Percentiles rank a stretch among this genome's conserved stretches.
phyloP scores from a whole-genome alignment of 64 coral and sea anemone genomes.

The Stichodactyla mertensii region DNA sequence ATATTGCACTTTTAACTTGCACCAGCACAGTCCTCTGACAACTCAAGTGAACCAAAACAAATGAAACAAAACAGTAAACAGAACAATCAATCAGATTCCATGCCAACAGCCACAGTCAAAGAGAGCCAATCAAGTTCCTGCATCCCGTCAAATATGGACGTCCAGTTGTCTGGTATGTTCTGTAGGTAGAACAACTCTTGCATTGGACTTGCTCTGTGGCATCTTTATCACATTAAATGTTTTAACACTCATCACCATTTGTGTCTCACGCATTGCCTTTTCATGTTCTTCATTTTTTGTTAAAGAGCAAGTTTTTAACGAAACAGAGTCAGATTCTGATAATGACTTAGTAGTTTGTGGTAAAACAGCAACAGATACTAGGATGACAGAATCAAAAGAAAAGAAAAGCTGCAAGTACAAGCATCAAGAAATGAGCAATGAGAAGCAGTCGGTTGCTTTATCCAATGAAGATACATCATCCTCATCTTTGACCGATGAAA shows the following conservation, averaged over 20 bases:
- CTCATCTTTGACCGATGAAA: background rate
- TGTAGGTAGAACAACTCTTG: background rate
- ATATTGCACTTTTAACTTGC: background rate
- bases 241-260: background rate
- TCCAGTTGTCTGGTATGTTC: background rate
- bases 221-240: background rate
- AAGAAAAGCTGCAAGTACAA: background rate
- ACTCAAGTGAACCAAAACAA: background rate
- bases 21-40: background rate
- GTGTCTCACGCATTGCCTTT: background rate
- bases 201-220: too few species aligned
- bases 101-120: background rate
- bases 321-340: slow-evolving; percentile 19
- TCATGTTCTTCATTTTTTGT: background rate
- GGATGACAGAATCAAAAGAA: background rate
- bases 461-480: background rate
- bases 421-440: background rate
- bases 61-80: background rate
- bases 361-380: background rate
- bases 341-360: slow-evolving; percentile 1
- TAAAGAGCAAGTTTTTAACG: background rate
- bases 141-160: background rate
- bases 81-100: background rate
- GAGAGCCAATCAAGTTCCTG: background rate
- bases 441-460: background rate